A percentile compares a stretch with the other conserved stretches of the same genome.
Conservation (phyloP, 2,797 vertebrate species). For the Anguilla megastoma region DNA sequence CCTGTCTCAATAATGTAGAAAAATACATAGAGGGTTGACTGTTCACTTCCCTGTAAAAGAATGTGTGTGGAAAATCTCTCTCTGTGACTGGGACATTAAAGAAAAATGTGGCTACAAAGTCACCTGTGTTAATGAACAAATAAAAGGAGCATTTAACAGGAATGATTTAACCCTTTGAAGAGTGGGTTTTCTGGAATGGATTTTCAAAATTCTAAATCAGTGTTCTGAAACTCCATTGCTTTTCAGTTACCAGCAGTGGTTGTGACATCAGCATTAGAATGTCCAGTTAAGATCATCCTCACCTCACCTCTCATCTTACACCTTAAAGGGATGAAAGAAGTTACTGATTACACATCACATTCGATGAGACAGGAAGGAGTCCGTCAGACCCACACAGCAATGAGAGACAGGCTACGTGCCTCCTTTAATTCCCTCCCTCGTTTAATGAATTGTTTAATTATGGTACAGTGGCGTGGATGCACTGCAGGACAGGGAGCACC, state of each 20-base stretch:
- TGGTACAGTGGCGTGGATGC: conserved; percentile 12
- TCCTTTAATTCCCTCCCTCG: not conserved
- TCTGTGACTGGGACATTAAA: not conserved
- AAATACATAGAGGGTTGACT: no score
- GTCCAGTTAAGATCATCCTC: no score
- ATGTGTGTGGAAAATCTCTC: not conserved
- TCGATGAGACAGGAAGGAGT: not conserved
- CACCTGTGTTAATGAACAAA: not conserved
- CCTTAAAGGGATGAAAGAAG: not conserved
- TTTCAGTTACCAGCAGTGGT: no score
- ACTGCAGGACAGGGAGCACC: not conserved
- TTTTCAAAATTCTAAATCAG: no score
- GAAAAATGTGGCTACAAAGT: not conserved
- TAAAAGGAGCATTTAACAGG: not conserved
- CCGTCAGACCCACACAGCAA: not conserved
- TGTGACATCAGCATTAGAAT: no score
- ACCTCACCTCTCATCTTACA: no score
- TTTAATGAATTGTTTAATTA: conserved; percentile 12
- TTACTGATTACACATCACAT: not conserved
- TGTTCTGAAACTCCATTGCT: no score
- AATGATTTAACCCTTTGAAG: not conserved
- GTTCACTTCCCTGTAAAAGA: not conserved
- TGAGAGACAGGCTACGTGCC: not conserved
- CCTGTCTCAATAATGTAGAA: no score
- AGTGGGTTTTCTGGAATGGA: no score